Percentiles rank a stretch among this genome's conserved stretches.
Conservation (phyloP, 1,140 invertebrate genomes). For the Atta cephalotes region DNA sequence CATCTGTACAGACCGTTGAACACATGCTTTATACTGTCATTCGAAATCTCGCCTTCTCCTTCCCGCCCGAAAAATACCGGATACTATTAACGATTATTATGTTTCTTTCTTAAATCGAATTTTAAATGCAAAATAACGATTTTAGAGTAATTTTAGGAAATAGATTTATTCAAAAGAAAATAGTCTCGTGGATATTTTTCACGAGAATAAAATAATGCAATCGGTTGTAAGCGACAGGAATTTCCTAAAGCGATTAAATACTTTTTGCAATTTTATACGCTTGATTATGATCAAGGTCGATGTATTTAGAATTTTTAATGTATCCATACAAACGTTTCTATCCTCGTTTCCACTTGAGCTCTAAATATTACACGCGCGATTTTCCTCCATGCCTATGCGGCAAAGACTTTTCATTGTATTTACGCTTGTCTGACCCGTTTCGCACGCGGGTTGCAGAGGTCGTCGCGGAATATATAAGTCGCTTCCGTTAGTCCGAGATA, state of each 20-base stretch:
- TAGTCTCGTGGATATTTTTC: not conserved
- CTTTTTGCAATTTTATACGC: constrained; percentile 30
- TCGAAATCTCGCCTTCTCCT: constrained; percentile 17
- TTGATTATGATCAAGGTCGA: constrained; percentile 64
- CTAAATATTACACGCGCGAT: constrained; percentile 58
- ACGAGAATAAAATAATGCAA: not conserved
- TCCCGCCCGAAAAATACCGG: not conserved
- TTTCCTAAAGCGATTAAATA: constrained; percentile 7
- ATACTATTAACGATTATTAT: not conserved
- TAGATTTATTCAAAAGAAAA: not conserved
- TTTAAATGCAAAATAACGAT: not conserved
- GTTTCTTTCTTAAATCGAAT: not conserved
- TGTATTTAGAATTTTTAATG: constrained; percentile 62
- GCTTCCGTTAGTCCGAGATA: constrained; percentile 69
- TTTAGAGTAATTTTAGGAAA: not conserved
- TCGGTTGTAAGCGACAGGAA: not conserved
- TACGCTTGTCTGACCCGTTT: constrained; percentile 65
- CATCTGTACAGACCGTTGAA: constrained; percentile 59
- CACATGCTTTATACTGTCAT: constrained; percentile 31
- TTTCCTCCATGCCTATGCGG: constrained; percentile 44
- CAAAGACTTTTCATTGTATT: constrained; percentile 67
- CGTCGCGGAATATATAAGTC: constrained; percentile 43
- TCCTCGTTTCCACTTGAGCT: constrained; percentile 65
- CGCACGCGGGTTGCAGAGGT: constrained; percentile 67
- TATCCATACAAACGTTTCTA: constrained; percentile 40